phyloP scores from a whole-genome alignment of 2,797 vertebrate genomes.

The Anableps anableps region DNA sequence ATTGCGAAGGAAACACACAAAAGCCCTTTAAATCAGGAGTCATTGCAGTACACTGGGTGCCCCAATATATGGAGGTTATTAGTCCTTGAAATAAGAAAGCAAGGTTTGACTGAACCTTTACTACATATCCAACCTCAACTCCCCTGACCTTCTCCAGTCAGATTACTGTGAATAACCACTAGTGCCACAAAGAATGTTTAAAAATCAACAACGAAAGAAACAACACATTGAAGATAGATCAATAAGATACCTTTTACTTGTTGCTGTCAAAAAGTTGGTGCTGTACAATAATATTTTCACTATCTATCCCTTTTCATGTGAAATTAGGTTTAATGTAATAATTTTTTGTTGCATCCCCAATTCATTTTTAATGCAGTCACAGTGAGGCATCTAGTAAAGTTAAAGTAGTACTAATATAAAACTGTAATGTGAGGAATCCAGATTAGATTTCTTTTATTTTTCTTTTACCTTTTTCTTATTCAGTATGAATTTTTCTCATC shows the following conservation, averaged over 20 bases:
- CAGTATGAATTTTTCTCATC: conserved; percentile 12
- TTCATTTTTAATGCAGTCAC: background rate
- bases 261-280: background rate
- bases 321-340: background rate
- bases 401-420: background rate
- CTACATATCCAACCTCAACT: background rate
- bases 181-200: background rate
- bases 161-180: background rate
- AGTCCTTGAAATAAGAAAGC: background rate
- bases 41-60: background rate
- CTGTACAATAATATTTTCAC: too few species aligned
- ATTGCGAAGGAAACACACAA: background rate
- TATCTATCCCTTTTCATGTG: background rate
- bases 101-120: background rate
- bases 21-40: background rate
- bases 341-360: background rate
- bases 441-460: background rate
- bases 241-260: background rate
- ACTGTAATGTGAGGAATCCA: background rate
- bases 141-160: background rate
- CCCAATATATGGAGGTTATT: background rate
- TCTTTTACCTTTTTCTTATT: conserved; percentile 2
- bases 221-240: background rate
- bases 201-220: background rate
- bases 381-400: background rate